Evolutionary conservation across 2,797 vertebrate genomes (phyloP), one percentile per base, ranked within the genome.

Genomic region (Falco cherrug): DNA sequence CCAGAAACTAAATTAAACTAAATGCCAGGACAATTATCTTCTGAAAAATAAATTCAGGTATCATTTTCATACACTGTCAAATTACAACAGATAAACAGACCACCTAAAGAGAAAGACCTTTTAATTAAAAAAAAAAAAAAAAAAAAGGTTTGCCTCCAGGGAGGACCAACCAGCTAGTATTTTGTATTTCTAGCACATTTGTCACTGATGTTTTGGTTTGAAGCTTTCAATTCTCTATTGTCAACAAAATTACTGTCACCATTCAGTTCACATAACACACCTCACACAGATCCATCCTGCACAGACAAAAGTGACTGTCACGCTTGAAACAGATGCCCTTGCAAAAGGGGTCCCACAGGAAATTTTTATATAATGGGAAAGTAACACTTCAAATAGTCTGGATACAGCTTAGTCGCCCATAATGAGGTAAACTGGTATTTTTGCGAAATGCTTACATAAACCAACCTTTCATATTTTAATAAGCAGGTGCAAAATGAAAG

Each of bases 401-500:
- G 25, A 33, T 84, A 14, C 50, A 88, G 39, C n/a, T 73, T 59
- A 59, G 74, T 63, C 12, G 3, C 43, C 47, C 53, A 12, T 77
- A 80, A 84, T 47, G 61, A 85, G 37, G 82, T 51, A 61, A 75
- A 60, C 39, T 54, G 50, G 16, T 51, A 26, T 24, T 21, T 84
- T 93, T 86, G 79, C 48, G 48, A 87, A 95, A 47, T 1, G 22
- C 51, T 88, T 82, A 41, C 35, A 19, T 24, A 60, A 93, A n/a
- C 9, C 14, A 67, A 54, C 37, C 64, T 95, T 95, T 95, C 90
- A 82, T 93, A 93, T 97, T 96, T 93, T 95, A 96, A 96, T 93
- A 76, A 84, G 90, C 96, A 95, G 94, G 93, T 96, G 90, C 80
- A 79, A 78, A 88, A 79, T 80, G 45, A 93, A 93, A 90, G 63